These are phyloP conservation scores for Enteromius viviparus DNA, from an alignment of 2,797 vertebrate species.

Conservation along the genomic window DNA sequence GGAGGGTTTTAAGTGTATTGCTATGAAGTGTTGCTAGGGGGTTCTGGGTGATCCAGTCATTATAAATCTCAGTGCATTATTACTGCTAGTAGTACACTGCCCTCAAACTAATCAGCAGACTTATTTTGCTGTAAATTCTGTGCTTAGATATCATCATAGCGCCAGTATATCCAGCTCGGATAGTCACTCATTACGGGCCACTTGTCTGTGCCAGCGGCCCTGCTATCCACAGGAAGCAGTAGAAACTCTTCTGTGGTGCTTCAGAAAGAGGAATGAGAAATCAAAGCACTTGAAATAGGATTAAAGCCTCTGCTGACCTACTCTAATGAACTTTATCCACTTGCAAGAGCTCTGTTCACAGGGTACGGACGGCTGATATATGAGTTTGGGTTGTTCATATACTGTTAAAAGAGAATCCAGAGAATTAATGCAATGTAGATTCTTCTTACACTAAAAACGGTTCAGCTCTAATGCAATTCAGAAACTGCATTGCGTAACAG, in stretches of 20 bases:
- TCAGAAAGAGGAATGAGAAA: constrained; percentile 51
- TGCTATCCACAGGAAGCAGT: constrained; percentile 2
- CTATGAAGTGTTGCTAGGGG: neutral
- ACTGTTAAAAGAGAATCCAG: neutral
- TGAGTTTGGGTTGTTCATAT: neutral
- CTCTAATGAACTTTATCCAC: constrained; percentile 29
- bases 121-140: constrained; percentile 7
- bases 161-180: constrained; percentile 21
- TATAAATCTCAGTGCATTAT: neutral
- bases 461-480: neutral
- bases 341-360: constrained; percentile 15
- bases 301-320: constrained; percentile 56
- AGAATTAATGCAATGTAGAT: neutral
- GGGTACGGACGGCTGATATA: neutral
- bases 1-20: neutral
- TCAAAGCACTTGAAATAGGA: constrained; percentile 57
- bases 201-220: constrained; percentile 45
- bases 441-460: neutral
- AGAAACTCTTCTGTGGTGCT: constrained; percentile 45
- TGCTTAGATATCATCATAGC: neutral
- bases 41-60: no score
- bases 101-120: neutral
- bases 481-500: neutral
- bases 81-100: neutral
- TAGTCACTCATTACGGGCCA: constrained; percentile 29